These are phyloP conservation scores for Mungos mungo DNA, from an alignment of 2,113 vertebrate genomes.

Conservation along the genomic window DNA sequence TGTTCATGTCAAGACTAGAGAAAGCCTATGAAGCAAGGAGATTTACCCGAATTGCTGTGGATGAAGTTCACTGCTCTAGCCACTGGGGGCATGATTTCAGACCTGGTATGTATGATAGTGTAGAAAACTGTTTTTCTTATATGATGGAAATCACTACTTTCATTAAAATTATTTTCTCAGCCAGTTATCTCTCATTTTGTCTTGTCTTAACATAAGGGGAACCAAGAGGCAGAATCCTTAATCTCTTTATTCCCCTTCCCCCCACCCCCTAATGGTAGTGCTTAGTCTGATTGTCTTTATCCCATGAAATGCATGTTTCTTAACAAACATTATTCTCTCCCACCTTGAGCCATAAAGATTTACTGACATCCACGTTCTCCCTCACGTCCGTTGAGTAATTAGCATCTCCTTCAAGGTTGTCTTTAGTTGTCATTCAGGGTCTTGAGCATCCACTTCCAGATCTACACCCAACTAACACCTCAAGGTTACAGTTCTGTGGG, in stretches of 20 bases:
- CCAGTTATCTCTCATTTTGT: neutral
- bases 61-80: slow-evolving; percentile 97
- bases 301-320: neutral
- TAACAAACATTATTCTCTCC: neutral
- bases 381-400: neutral
- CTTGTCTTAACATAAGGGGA: neutral
- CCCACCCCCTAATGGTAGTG: neutral
- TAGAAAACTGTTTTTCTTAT: neutral
- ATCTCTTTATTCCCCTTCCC: neutral
- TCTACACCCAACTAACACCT: neutral
- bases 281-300: neutral
- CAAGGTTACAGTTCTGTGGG: neutral
- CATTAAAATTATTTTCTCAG: neutral
- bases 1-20: slow-evolving; percentile 97
- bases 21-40: slow-evolving; percentile 92
- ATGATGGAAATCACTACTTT: neutral
- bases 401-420: neutral
- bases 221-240: neutral
- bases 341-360: neutral
- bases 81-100: slow-evolving; percentile 99
- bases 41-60: slow-evolving; percentile 92
- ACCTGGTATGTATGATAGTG: slow-evolving; percentile 86
- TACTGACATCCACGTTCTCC: neutral
- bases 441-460: neutral
- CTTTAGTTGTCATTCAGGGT: neutral